phyloP scores from a whole-genome alignment of 2,888 invertebrate species.

The Troilus luridus region DNA sequence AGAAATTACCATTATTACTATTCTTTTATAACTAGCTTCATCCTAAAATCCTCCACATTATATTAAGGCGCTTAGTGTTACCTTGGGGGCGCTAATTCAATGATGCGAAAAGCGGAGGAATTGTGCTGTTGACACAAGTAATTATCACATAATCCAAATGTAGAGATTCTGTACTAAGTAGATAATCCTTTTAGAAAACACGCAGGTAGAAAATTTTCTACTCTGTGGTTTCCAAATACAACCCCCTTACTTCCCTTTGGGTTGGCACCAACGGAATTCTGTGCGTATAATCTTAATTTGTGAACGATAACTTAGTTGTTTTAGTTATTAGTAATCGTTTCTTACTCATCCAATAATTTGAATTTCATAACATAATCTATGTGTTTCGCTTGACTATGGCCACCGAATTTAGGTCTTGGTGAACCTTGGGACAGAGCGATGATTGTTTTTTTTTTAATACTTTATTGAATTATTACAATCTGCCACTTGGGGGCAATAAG shows the following conservation, averaged over 20 bases:
- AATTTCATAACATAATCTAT: too few relatives aligned
- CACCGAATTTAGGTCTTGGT: too few relatives aligned
- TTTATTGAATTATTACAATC: too few relatives aligned
- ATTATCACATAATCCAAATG: slow-evolving; percentile 5
- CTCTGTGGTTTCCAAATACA: neutral
- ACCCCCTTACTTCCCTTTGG: neutral
- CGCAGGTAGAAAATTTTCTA: neutral
- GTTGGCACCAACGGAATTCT: neutral
- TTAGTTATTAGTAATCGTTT: too few relatives aligned
- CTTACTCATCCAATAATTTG: too few relatives aligned
- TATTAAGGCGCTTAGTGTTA: neutral
- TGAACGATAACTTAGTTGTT: neutral
- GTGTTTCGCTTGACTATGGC: too few relatives aligned
- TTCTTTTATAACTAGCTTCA: neutral
- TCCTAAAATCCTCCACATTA: neutral
- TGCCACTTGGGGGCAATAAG: too few relatives aligned
- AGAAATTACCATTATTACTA: too few relatives aligned
- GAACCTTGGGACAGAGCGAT: too few relatives aligned
- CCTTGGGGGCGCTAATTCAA: neutral
- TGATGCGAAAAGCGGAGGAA: neutral
- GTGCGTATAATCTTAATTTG: neutral
- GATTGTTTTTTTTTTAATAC: too few relatives aligned
- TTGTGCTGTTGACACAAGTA: slow-evolving; percentile 12
- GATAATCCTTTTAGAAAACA: slow-evolving; percentile 23
- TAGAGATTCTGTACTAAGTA: slow-evolving; percentile 5